A percentile compares a stretch with the other conserved stretches of the same genome.
Evolutionary conservation across 2,797 vertebrate genomes (phyloP).

Genomic region (Melanotaenia parkinsoni): DNA sequence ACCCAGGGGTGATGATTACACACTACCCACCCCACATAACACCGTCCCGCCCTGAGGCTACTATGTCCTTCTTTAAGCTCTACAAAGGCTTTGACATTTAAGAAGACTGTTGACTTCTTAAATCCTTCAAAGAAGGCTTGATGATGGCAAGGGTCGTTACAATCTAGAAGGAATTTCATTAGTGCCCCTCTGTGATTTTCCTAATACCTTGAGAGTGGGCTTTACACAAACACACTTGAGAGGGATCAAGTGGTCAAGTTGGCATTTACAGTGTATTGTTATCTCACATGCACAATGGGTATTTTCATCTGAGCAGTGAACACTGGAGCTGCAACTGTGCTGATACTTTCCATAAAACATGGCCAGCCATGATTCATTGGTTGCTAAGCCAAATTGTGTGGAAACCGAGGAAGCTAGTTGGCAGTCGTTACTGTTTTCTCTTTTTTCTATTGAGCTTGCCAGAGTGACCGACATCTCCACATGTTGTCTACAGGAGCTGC

Average conservation of each 20-base stretch:
- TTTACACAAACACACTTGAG: constrained; percentile 51
- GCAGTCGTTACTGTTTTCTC: constrained; percentile 46
- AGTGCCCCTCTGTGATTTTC: constrained; percentile 52
- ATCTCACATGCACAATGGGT: constrained; percentile 25
- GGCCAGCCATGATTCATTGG: constrained; percentile 56
- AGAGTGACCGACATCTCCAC: constrained; percentile 51
- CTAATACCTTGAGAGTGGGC: constrained; percentile 52
- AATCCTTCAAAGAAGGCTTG: constrained; percentile 65
- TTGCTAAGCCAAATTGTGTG: constrained; percentile 40
- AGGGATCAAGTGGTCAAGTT: constrained; percentile 48
- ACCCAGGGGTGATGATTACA: constrained; percentile 62
- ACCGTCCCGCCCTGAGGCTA: constrained; percentile 49
- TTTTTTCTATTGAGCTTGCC: constrained; percentile 39
- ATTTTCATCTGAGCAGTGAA: constrained; percentile 42
- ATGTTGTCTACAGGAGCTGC: constrained; percentile 44
- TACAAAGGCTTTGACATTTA: constrained; percentile 74
- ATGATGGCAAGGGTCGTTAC: constrained; percentile 50
- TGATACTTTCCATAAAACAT: constrained; percentile 52
- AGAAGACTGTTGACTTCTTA: constrained; percentile 68
- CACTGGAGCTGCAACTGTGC: constrained; percentile 34
- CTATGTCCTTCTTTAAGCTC: constrained; percentile 58
- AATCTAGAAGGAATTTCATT: constrained; percentile 77
- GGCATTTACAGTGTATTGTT: constrained; percentile 51
- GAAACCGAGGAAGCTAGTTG: constrained; percentile 48
- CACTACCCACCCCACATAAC: constrained; percentile 33